phyloP scores from a whole-genome alignment of 2,797 vertebrate species.

The Melanotaenia trifasciata region DNA sequence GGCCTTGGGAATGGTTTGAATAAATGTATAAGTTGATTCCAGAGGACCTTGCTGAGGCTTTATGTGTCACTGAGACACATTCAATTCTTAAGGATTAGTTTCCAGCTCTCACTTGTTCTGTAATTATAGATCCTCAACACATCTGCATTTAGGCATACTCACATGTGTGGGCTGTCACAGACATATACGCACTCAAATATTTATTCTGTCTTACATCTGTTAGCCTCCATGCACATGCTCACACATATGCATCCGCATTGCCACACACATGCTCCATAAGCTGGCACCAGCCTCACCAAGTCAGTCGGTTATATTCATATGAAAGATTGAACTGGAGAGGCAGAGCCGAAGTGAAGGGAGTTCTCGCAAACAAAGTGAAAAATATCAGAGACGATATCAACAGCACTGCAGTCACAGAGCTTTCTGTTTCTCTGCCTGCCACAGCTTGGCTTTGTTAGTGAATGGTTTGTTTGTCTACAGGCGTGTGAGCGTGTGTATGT shows the following conservation, averaged over 20 bases:
- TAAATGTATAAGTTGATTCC: conserved; percentile 41
- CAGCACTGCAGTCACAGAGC: conserved; percentile 66
- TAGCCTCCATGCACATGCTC: conserved; percentile 29
- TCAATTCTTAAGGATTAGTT: conserved; percentile 69
- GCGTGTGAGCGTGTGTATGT: conserved; percentile 29
- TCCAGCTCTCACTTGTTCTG: conserved; percentile 67
- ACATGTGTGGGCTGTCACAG: conserved; percentile 3
- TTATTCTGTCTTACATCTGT: conserved; percentile 59
- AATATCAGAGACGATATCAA: conserved; percentile 75
- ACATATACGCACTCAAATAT: conserved; percentile 41
- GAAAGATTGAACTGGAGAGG: conserved; percentile 51
- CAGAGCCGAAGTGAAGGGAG: conserved; percentile 63
- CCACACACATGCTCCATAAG: conserved; percentile 18
- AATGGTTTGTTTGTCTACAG: conserved; percentile 61
- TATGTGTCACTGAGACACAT: conserved; percentile 72
- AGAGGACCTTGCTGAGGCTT: conserved; percentile 48
- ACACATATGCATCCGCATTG: conserved; percentile 17
- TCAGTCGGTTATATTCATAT: conserved; percentile 65
- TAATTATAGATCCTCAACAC: conserved; percentile 75
- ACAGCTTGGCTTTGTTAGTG: conserved; percentile 68
- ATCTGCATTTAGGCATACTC: conserved; percentile 59
- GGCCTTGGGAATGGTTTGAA: conserved; percentile 18
- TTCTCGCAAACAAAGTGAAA: conserved; percentile 75
- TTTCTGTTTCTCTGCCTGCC: conserved; percentile 63
- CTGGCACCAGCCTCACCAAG: conserved; percentile 64